These are phyloP conservation scores for Oscheius sp. DNA, from an alignment of 2,888 invertebrate species.

Conservation along the genomic window DNA sequence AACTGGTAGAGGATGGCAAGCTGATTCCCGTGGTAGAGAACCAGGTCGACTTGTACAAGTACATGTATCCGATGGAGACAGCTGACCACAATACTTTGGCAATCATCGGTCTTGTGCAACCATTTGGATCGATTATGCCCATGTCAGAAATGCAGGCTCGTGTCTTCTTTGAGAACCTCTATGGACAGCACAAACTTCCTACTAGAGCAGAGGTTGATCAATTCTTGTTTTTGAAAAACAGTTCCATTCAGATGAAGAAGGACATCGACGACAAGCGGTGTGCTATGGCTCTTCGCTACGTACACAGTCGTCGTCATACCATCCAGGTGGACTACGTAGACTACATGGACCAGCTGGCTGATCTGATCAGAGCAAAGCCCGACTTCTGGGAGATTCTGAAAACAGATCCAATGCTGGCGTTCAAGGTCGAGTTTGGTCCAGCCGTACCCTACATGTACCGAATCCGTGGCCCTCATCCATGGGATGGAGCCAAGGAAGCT, in stretches of 20 bases:
- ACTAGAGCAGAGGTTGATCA: slow-evolving; percentile 14
- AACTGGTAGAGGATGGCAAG: slow-evolving; percentile 71
- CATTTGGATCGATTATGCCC: slow-evolving; percentile 75
- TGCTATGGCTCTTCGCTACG: slow-evolving; percentile 65
- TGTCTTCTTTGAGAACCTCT: slow-evolving; percentile 73
- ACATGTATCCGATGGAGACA: slow-evolving; percentile 73
- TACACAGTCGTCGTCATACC: slow-evolving; percentile 73
- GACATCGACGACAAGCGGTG: slow-evolving; percentile 71
- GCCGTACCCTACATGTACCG: slow-evolving; percentile 49
- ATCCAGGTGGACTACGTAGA: slow-evolving; percentile 74
- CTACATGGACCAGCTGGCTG: slow-evolving; percentile 76
- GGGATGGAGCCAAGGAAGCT: slow-evolving; percentile 74
- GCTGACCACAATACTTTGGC: slow-evolving; percentile 75
- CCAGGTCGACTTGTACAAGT: slow-evolving; percentile 73
- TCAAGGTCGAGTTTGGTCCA: slow-evolving; percentile 46
- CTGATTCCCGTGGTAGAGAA: slow-evolving; percentile 60
- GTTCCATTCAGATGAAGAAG: slow-evolving; percentile 68
- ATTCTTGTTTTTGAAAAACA: not conserved
- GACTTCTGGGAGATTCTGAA: slow-evolving; percentile 18
- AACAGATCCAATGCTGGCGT: slow-evolving; percentile 24
- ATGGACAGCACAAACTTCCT: slow-evolving; percentile 27
- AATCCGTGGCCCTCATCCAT: slow-evolving; percentile 73
- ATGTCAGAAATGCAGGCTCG: slow-evolving; percentile 76
- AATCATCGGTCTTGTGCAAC: slow-evolving; percentile 75
- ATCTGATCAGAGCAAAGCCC: slow-evolving; percentile 55